Evolutionary conservation across 2,888 invertebrate genomes (phyloP), one percentile per base, ranked within the genome.

Genomic region (Hypomecis punctinalis): DNA sequence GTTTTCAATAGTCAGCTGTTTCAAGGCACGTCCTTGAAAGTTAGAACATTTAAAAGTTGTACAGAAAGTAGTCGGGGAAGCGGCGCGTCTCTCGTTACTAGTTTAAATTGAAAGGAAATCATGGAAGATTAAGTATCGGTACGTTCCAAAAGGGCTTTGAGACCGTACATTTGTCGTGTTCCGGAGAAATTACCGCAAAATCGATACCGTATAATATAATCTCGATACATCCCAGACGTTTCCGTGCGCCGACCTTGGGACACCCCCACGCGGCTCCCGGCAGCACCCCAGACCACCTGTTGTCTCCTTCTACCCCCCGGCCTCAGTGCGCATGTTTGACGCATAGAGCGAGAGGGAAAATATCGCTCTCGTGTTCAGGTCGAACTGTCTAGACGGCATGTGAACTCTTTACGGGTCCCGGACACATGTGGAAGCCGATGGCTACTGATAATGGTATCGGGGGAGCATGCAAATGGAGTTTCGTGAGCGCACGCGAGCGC

Each of bases 381-480:
- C 91, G 92, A 92, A 90, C 76, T 82, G 92, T 93, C 92, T 93
- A 92, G 92, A 93, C 92, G 84, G 81, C 82, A 78, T 82, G 82
- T 91, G 92, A 91, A 91, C 91, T 91, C 88, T 90, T 89, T 87
- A 90, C 86, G 79, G 79, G 85, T 77, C 55, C 75, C 76, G 75
- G 76, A 74, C 83, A 81, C 79, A 80, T 84, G 82, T 83, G 80
- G 63, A 66, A 69, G 23, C 66, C 64, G 68, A 68, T 66, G 70
- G 67, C 71, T 67, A 66, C 72, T 69, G 77, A 78, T 79, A 77
- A 68, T 70, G 57, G 75, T 69, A 77, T 75, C 73, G 71, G 76
- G 76, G 74, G 67, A 77, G 71, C 73, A 86, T 88, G 86, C 82
- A 81, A 86, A 85, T 83, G 73, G 60, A 65, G 73, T 74, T 70